Percentiles rank a stretch among this genome's conserved stretches.
Conservation (phyloP, 53 echinoderm and acorn worm species). For the Antedon mediterranea region DNA sequence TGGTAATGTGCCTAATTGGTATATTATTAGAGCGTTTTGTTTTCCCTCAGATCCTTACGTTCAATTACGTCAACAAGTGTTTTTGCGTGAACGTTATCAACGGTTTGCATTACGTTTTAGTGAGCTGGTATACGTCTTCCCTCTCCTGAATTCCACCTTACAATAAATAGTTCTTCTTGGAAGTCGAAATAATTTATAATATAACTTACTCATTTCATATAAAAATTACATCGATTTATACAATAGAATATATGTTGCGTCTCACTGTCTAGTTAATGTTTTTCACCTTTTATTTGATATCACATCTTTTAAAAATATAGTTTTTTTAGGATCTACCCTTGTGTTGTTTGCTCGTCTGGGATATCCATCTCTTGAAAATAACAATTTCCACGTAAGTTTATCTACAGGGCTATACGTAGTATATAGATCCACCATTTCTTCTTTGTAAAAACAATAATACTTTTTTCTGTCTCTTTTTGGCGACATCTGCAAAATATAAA, state of each 20-base stretch:
- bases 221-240: background rate
- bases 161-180: background rate
- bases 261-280: background rate
- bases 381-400: background rate
- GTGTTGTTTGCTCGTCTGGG: background rate
- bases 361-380: background rate
- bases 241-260: background rate
- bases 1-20: too few relatives aligned
- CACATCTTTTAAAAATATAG: background rate
- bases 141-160: background rate
- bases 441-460: background rate
- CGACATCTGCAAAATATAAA: background rate
- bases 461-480: background rate
- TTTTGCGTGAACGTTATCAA: too few relatives aligned
- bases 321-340: background rate
- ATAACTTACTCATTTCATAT: background rate
- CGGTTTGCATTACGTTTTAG: too few relatives aligned
- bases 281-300: background rate
- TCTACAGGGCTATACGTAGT: background rate
- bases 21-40: too few relatives aligned
- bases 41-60: too few relatives aligned
- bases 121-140: background rate
- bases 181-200: constrained; percentile 1
- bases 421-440: background rate
- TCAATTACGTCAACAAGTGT: too few relatives aligned